A percentile compares a stretch with the other conserved stretches of the same genome.
Evolutionary conservation across 2,888 invertebrate species (phyloP).

Genomic region (Trilocha varians): DNA sequence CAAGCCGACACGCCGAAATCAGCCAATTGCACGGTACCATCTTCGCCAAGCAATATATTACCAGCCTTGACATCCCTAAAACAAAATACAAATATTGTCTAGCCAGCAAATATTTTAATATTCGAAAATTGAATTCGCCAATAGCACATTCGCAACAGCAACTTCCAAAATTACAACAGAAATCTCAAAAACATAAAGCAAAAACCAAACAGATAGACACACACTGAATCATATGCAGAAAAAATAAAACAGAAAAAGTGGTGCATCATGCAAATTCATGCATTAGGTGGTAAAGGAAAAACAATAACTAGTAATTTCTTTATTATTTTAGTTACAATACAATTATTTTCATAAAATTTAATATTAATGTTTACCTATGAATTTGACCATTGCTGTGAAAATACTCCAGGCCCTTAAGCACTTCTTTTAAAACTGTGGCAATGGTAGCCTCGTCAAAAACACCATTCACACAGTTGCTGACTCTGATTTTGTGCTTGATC

Average conservation of each 20-base stretch:
- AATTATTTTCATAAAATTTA: too few relatives aligned
- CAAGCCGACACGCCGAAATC: constrained; percentile 99
- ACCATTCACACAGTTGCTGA: constrained; percentile 92
- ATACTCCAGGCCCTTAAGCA: constrained; percentile 97
- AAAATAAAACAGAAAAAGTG: too few relatives aligned
- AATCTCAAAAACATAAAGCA: too few relatives aligned
- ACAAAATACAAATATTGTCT: constrained; percentile 9
- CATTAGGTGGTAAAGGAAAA: too few relatives aligned
- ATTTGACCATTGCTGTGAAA: constrained; percentile 99
- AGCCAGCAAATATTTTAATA: not conserved
- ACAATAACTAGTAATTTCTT: too few relatives aligned
- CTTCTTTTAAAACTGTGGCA: constrained; percentile 95
- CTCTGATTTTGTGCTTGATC: constrained; percentile 95
- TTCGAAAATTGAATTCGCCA: too few relatives aligned
- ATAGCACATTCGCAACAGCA: too few relatives aligned
- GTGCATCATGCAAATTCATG: too few relatives aligned
- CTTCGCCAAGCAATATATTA: constrained; percentile 96
- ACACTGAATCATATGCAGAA: too few relatives aligned
- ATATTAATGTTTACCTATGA: constrained; percentile 94
- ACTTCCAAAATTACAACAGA: too few relatives aligned
- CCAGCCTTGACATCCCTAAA: constrained; percentile 96
- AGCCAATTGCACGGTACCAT: constrained; percentile 97
- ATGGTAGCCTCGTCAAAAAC: constrained; percentile 98
- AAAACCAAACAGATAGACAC: too few relatives aligned
- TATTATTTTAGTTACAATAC: too few relatives aligned